These are phyloP conservation scores for Pocota personata DNA, from an alignment of 2,888 invertebrate species.

Conservation along the genomic window DNA sequence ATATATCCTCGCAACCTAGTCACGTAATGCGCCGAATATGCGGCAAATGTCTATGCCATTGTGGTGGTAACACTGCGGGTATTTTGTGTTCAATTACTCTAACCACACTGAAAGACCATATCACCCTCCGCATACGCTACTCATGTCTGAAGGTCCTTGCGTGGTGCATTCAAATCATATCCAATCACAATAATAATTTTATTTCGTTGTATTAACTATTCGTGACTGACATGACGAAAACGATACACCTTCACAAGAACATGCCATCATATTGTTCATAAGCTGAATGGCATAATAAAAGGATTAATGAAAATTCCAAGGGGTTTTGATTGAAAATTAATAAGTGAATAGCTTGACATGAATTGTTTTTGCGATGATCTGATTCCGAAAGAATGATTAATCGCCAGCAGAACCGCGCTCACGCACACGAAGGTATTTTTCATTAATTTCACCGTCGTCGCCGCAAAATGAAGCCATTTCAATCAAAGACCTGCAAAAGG, in stretches of 20 bases:
- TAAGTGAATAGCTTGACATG: slow-evolving; percentile 46
- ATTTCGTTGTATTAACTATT: slow-evolving; percentile 19
- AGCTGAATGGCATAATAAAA: slow-evolving; percentile 2
- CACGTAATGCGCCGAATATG: slow-evolving; percentile 65
- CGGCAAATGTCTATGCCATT: slow-evolving; percentile 11
- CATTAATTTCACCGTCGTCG: slow-evolving; percentile 1
- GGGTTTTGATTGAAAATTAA: slow-evolving; percentile 63
- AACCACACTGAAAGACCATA: not conserved
- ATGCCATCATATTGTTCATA: not conserved
- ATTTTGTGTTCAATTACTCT: slow-evolving; percentile 33
- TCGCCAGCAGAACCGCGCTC: not conserved
- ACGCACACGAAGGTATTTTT: slow-evolving; percentile 5
- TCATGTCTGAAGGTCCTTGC: slow-evolving; percentile 30
- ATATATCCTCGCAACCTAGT: slow-evolving; percentile 43
- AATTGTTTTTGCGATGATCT: slow-evolving; percentile 22
- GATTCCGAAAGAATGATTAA: slow-evolving; percentile 17
- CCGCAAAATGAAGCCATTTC: not conserved
- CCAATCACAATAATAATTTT: slow-evolving; percentile 45
- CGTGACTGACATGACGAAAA: slow-evolving; percentile 38
- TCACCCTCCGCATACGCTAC: not conserved
- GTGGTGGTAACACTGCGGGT: slow-evolving; percentile 23
- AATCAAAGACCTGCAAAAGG: not conserved
- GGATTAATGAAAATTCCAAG: slow-evolving; percentile 42
- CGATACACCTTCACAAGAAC: not conserved
- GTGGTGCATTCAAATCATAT: slow-evolving; percentile 51